Base-by-base conservation (phyloP, 1,140 invertebrate genomes). In the Procambarus virginalis region DNA sequence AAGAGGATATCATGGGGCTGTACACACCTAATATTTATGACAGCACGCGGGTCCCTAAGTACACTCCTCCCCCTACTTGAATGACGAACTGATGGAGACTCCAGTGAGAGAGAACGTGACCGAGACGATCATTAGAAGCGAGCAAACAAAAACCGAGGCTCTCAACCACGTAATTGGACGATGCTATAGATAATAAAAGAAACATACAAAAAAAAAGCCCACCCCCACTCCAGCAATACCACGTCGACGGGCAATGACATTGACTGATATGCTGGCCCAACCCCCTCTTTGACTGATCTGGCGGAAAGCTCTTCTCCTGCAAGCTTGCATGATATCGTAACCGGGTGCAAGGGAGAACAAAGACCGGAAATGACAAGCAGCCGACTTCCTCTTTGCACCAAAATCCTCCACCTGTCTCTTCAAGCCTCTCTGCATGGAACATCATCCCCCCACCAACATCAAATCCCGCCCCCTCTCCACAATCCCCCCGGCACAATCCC, bases 1-100 rank as follows among this genome's bases (percentile, higher is more conserved):
- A n/a, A n/a, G n/a, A n/a, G 22, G 48, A 49, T 49, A 78, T 78
- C 75, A 77, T n/a, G 76, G 60, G 51, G 75, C 70, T n/a, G n/a
- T n/a, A n/a, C n/a, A n/a, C n/a, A n/a, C n/a, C 84, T 86, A 75
- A 86, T 86, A 86, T 86, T 86, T 86, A 86, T 78, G 51, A 17
- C 73, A 77, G n/a, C 70, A 46, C 3, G 34, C 34, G 51, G 51
- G 5, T 14, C 49, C 34, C 10, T 86, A 86, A 86, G 77, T 86
- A 86, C 75, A 55, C 9, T 75, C n/a, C 60, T n/a, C 22, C 51
- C 84, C 70, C 49, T 86, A 77, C 75, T 77, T 77, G 84, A n/a
- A n/a, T 78, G 84, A 86, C 49, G 49, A n/a, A 60, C 49, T 86
- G 84, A 86, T 86, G 60, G 55, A 55, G n/a, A n/a, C 48, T 51